Evolutionary conservation across 1,140 invertebrate genomes (phyloP).

Genomic region (Tenebrio molitor): DNA sequence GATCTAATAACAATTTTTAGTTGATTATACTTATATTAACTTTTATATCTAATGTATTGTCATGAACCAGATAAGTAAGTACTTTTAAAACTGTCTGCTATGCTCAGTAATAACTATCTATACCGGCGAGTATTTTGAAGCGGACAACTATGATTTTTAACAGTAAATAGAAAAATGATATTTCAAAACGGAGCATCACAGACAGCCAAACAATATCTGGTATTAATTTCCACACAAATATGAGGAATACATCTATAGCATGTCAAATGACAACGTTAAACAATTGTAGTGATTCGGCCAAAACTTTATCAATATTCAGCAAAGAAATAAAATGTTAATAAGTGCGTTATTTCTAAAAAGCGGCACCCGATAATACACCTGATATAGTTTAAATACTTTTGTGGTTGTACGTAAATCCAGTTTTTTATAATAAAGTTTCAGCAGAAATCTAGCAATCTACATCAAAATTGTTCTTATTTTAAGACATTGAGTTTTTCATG

Average conservation of each 20-base stretch:
- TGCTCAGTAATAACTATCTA: slow-evolving; percentile 48
- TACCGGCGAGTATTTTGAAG: slow-evolving; percentile 5
- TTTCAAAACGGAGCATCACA: slow-evolving; percentile 12
- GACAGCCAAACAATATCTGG: slow-evolving; percentile 47
- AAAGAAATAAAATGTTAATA: slow-evolving; percentile 22
- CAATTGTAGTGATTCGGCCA: slow-evolving; percentile 56
- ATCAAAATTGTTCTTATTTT: slow-evolving; percentile 59
- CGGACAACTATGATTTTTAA: slow-evolving; percentile 27
- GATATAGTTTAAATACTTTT: slow-evolving; percentile 3
- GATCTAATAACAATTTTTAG: slow-evolving; percentile 59
- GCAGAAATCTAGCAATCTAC: slow-evolving; percentile 59
- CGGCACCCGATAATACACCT: slow-evolving; percentile 34
- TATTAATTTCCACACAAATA: slow-evolving; percentile 59
- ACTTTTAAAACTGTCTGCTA: slow-evolving; percentile 47
- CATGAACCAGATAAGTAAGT: slow-evolving; percentile 64
- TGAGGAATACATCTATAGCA: slow-evolving; percentile 62
- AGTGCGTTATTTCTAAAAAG: slow-evolving; percentile 47
- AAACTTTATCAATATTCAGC: slow-evolving; percentile 53
- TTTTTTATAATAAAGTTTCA: slow-evolving; percentile 56
- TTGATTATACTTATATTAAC: slow-evolving; percentile 61
- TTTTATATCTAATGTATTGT: slow-evolving; percentile 66
- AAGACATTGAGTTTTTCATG: slow-evolving; percentile 60
- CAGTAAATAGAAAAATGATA: slow-evolving; percentile 42
- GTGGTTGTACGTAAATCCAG: slow-evolving; percentile 8
- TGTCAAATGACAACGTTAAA: slow-evolving; percentile 61